Evolutionary conservation across 1,140 invertebrate species (phyloP).

Genomic region (Leptopilina clavipes): DNA sequence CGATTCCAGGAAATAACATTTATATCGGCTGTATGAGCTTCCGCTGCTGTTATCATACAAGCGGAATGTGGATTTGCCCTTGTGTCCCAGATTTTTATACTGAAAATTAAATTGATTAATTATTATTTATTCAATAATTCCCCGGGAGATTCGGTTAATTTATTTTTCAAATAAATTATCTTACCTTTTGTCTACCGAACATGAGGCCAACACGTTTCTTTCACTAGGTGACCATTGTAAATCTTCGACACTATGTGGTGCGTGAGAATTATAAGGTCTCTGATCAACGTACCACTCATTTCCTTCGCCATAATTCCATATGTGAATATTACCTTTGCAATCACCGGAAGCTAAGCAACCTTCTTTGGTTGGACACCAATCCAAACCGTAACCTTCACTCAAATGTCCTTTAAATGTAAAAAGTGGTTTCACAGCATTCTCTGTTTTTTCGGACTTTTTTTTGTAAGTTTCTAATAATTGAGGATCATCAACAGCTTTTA

Average conservation of each 20-base stretch:
- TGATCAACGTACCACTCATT: constrained; percentile 92
- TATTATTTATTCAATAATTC: too few relatives aligned
- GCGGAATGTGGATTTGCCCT: constrained; percentile 89
- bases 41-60: constrained; percentile 91
- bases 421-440: constrained; percentile 79
- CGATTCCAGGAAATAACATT: constrained; percentile 99
- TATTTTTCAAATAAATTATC: too few relatives aligned
- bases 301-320: constrained; percentile 85
- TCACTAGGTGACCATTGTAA: constrained; percentile 99
- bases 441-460: constrained; percentile 77
- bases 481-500: constrained; percentile 86
- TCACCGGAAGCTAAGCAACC: constrained; percentile 94
- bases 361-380: constrained; percentile 88
- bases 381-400: constrained; percentile 94
- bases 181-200: constrained; percentile 92
- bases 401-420: constrained; percentile 94
- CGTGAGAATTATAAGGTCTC: constrained; percentile 89
- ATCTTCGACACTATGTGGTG: constrained; percentile 94
- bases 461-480: constrained; percentile 75
- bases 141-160: too few relatives aligned
- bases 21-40: constrained; percentile 94
- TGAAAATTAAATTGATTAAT: too few relatives aligned
- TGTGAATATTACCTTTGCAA: constrained; percentile 92
- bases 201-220: constrained; percentile 93
- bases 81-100: constrained; percentile 93